Percentiles rank a stretch among this genome's conserved stretches.
These are phyloP conservation scores for Apis florea DNA, from an alignment of 1,140 invertebrate genomes.

Conservation along the genomic window DNA sequence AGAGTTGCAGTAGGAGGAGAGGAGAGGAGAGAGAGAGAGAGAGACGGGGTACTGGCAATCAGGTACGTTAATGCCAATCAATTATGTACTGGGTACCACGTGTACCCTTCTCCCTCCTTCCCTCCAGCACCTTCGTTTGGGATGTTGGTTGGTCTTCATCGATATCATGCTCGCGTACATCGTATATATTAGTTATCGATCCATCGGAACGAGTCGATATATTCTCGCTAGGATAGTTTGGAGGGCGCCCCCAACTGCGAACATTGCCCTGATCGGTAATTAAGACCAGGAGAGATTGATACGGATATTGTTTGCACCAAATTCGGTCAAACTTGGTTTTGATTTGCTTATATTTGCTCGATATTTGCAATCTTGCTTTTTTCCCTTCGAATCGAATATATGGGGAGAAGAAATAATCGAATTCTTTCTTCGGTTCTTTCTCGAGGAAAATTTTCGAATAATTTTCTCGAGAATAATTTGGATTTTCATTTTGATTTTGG, in stretches of 20 bases:
- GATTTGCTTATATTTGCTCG: background rate
- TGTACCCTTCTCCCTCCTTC: constrained; percentile 8
- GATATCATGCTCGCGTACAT: constrained; percentile 28
- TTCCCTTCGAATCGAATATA: too few relatives aligned
- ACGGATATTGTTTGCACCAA: background rate
- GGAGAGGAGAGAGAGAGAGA: background rate
- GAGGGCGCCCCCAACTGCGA: background rate
- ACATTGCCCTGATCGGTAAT: constrained; percentile 27
- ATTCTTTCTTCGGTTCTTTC: too few relatives aligned
- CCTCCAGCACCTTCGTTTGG: constrained; percentile 28
- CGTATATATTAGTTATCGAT: constrained; percentile 66
- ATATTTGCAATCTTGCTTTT: too few relatives aligned
- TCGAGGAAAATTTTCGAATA: background rate
- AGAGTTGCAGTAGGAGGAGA: constrained; percentile 30
- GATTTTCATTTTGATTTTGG: background rate
- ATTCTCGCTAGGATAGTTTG: background rate
- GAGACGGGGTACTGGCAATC: constrained; percentile 60
- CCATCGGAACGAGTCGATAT: constrained; percentile 32
- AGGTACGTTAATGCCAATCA: constrained; percentile 74
- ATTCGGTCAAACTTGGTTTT: background rate
- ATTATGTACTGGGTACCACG: constrained; percentile 66
- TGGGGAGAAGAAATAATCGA: too few relatives aligned
- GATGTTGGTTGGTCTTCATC: constrained; percentile 31
- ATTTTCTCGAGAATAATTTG: background rate
- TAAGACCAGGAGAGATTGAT: constrained; percentile 2